Evolutionary conservation across 37 sponge, comb jelly and placozoan genomes (phyloP).

Genomic region (Mnemiopsis leidyi): DNA sequence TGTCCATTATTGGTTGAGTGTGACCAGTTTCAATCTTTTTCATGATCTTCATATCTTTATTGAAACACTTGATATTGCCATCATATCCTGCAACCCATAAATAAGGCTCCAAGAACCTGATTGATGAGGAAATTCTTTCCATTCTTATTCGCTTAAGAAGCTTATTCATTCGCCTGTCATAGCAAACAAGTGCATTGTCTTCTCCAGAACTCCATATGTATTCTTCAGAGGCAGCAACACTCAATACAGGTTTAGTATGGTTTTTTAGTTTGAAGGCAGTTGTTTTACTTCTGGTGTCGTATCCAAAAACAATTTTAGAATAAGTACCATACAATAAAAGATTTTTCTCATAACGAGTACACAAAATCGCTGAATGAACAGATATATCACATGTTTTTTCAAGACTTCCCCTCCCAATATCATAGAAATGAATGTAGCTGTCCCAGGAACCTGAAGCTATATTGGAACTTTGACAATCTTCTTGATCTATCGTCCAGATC

Average conservation of each 20-base stretch:
- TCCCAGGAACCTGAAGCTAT: constrained; percentile 30
- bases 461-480: neutral
- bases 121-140: neutral
- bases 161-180: neutral
- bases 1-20: neutral
- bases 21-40: constrained; percentile 10
- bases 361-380: constrained; percentile 8
- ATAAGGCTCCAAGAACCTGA: neutral
- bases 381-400: neutral
- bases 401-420: neutral
- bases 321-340: constrained; percentile 26
- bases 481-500: constrained; percentile 56
- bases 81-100: constrained; percentile 53
- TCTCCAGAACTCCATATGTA: constrained; percentile 58
- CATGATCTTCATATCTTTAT: constrained; percentile 11
- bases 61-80: constrained; percentile 35
- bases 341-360: neutral
- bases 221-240: constrained; percentile 27
- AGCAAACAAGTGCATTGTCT: constrained; percentile 48
- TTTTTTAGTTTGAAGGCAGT: neutral
- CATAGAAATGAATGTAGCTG: constrained; percentile 14
- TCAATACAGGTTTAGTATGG: constrained; percentile 33
- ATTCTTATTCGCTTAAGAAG: constrained; percentile 32
- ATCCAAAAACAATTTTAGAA: constrained; percentile 26
- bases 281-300: neutral